These are phyloP conservation scores for Sebastes oblongus DNA, from an alignment of 2,797 vertebrate genomes.

Conservation along the genomic window DNA sequence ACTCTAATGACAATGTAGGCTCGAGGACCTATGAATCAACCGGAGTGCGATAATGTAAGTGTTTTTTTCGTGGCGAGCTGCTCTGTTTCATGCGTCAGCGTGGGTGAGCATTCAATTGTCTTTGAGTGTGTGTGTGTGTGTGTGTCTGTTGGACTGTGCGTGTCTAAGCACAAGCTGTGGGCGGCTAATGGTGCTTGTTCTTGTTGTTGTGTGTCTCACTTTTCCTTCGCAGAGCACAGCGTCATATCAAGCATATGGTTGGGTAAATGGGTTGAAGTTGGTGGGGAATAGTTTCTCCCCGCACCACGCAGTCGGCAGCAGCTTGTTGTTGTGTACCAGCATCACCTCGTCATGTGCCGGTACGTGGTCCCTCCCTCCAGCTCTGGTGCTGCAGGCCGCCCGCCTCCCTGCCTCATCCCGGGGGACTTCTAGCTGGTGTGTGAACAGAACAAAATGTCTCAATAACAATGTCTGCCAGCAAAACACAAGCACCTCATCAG, in stretches of 20 bases:
- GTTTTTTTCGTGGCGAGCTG: constrained; percentile 62
- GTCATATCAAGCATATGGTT: constrained; percentile 54
- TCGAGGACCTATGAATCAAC: constrained; percentile 69
- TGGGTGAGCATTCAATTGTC: constrained; percentile 78
- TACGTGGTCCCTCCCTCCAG: constrained; percentile 52
- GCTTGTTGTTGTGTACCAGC: constrained; percentile 63
- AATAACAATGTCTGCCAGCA: constrained; percentile 69
- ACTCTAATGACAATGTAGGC: constrained; percentile 66
- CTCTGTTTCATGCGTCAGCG: constrained; percentile 76
- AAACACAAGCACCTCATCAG: constrained; percentile 68
- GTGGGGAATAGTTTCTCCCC: constrained; percentile 23
- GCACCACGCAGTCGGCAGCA: constrained; percentile 33
- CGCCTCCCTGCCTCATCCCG: constrained; percentile 44
- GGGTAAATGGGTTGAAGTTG: constrained; percentile 63
- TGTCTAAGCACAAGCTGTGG: constrained; percentile 72
- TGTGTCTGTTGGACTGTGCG: constrained; percentile 33
- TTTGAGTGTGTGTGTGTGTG: constrained; percentile 50
- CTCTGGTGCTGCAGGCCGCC: constrained; percentile 62
- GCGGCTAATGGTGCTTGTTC: constrained; percentile 74
- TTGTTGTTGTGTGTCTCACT: constrained; percentile 70
- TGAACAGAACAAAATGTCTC: constrained; percentile 76
- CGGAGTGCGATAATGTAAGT: constrained; percentile 63
- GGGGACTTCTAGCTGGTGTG: constrained; percentile 52
- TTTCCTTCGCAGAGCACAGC: constrained; percentile 49
- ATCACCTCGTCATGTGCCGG: constrained; percentile 56